Evolutionary conservation across 2,888 invertebrate genomes (phyloP).

Genomic region (Spisula subtruncata): DNA sequence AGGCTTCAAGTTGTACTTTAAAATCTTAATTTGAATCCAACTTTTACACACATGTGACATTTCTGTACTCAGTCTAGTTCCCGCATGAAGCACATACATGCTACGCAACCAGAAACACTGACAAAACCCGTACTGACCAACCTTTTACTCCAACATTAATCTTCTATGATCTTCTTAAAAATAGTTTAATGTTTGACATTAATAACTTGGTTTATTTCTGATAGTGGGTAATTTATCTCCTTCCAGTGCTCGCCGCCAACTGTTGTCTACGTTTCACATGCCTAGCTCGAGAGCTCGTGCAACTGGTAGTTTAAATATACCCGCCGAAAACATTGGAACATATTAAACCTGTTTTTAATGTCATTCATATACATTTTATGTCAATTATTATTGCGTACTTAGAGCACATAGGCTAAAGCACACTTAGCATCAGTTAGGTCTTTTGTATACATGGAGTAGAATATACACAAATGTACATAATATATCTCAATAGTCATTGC

Average conservation of each 20-base stretch:
- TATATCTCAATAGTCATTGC: too few species aligned
- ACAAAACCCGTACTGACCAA: not conserved
- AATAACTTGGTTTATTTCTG: slow-evolving; percentile 18
- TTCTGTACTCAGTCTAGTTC: too few species aligned
- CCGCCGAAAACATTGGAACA: not conserved
- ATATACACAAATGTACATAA: too few species aligned
- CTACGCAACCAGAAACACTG: too few species aligned
- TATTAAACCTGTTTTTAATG: not conserved
- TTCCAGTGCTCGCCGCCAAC: not conserved
- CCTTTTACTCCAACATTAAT: not conserved
- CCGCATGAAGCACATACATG: too few species aligned
- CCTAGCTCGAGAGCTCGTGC: slow-evolving; percentile 1
- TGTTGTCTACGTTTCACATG: not conserved
- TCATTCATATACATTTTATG: not conserved
- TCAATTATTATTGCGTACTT: not conserved
- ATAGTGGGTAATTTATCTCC: slow-evolving; percentile 11
- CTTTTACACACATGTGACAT: too few species aligned
- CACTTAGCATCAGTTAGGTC: too few species aligned
- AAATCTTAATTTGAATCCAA: too few species aligned
- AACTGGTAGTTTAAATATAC: not conserved
- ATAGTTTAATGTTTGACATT: slow-evolving; percentile 16
- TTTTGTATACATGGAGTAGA: too few species aligned
- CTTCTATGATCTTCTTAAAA: not conserved
- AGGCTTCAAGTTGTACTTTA: too few species aligned
- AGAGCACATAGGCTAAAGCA: not conserved